These are phyloP conservation scores for Etia nguti DNA, from an alignment of 2,113 vertebrate species.

Conservation along the genomic window DNA sequence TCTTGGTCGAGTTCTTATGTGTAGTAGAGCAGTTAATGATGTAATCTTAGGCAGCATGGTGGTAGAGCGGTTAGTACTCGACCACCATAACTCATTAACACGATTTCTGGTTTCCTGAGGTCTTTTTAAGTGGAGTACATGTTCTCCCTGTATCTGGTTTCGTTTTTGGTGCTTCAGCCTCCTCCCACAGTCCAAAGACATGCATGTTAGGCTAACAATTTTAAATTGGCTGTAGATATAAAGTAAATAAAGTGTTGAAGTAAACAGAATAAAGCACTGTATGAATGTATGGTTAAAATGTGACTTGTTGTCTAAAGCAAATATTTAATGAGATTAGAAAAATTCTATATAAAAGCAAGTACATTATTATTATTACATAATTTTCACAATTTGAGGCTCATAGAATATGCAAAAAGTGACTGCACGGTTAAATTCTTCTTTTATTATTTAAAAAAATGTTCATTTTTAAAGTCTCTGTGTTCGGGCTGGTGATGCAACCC, in stretches of 20 bases:
- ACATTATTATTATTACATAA: neutral
- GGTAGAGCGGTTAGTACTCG: neutral
- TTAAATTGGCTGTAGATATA: neutral
- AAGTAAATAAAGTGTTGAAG: neutral
- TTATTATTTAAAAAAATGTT: neutral
- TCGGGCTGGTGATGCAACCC: neutral
- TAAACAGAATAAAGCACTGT: neutral
- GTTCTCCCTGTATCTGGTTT: neutral
- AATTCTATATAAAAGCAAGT: neutral
- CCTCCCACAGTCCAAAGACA: fast-evolving
- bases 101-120: neutral
- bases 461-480: neutral
- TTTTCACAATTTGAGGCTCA: neutral
- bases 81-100: neutral
- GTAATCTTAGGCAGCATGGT: fast-evolving
- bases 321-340: neutral
- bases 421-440: neutral
- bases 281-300: neutral
- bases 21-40: neutral
- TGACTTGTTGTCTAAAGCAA: neutral
- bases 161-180: neutral
- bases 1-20: neutral
- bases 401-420: neutral
- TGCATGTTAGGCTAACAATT: neutral
- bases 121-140: neutral